Percentiles rank a stretch among this genome's conserved stretches.
phyloP scores from a whole-genome alignment of 2,113 vertebrate genomes.

The Menidia beryllina region DNA sequence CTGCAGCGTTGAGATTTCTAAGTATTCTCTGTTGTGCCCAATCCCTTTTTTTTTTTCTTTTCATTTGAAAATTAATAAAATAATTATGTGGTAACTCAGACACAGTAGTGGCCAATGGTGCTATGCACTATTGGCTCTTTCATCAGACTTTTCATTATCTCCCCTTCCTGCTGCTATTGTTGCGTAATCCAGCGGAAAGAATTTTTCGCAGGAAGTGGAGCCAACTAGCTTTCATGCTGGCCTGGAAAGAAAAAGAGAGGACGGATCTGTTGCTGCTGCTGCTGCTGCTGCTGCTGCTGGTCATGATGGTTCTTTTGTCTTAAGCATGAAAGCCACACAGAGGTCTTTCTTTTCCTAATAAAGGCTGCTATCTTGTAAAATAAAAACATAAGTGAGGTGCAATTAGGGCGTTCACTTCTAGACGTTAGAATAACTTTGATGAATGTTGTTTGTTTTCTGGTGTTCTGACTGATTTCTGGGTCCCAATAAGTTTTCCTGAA shows the following conservation, averaged over 20 bases:
- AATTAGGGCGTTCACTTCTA: conserved; percentile 1
- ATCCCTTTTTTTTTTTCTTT: not conserved
- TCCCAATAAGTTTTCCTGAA: not conserved
- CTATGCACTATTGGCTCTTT: conserved; percentile 47
- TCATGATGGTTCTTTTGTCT: not conserved
- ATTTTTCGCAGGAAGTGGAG: conserved; percentile 41
- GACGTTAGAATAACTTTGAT: not conserved
- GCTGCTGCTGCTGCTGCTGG: conserved; percentile 24
- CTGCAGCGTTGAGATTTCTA: conserved; percentile 12
- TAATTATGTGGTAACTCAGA: conserved; percentile 50
- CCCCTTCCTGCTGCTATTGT: conserved; percentile 72
- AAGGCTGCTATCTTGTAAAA: conserved; percentile 3
- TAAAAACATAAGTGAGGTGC: not conserved
- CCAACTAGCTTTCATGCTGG: conserved; percentile 53
- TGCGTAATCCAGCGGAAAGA: conserved; percentile 62
- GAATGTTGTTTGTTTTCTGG: conserved; percentile 13
- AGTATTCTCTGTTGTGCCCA: conserved; percentile 12
- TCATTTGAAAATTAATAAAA: conserved; percentile 44
- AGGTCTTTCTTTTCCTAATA: not conserved
- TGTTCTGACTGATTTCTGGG: conserved; percentile 13
- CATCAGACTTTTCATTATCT: conserved; percentile 61
- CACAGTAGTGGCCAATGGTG: conserved; percentile 37
- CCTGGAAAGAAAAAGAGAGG: conserved; percentile 43
- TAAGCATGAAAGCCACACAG: conserved; percentile 5
- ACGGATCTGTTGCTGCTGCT: conserved; percentile 29